These are phyloP conservation scores for Drosophila emarginata DNA, from an alignment of 2,888 invertebrate species.

Conservation along the genomic window DNA sequence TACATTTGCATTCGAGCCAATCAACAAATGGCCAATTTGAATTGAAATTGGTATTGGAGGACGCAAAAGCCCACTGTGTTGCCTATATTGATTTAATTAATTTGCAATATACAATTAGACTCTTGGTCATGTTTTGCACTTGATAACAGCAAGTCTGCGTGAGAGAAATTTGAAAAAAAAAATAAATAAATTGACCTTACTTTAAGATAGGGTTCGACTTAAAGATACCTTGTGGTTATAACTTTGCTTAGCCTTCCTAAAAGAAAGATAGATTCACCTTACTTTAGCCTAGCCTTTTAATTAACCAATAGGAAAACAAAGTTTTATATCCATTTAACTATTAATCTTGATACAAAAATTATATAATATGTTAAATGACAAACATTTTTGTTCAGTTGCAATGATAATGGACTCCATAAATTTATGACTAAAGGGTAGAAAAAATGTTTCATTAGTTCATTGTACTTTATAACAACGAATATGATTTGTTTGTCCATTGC, in stretches of 20 bases:
- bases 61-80: constrained; percentile 8
- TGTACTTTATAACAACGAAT: neutral
- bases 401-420: neutral
- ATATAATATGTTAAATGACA: neutral
- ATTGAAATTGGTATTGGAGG: constrained; percentile 13
- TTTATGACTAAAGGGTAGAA: neutral
- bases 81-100: constrained; percentile 60
- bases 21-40: constrained; percentile 58
- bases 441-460: neutral
- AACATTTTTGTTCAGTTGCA: neutral
- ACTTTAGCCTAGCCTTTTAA: no score
- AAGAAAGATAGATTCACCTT: no score
- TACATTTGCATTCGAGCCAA: constrained; percentile 50
- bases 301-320: no score
- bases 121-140: constrained; percentile 41
- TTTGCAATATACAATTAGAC: constrained; percentile 66
- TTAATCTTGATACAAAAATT: no score
- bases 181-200: neutral
- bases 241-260: no score
- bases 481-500: neutral
- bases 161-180: constrained; percentile 53
- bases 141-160: constrained; percentile 36
- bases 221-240: neutral
- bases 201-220: neutral
- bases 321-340: no score